These are phyloP conservation scores for Rhamnusium bicolor DNA, from an alignment of 2,888 invertebrate genomes.

Conservation along the genomic window DNA sequence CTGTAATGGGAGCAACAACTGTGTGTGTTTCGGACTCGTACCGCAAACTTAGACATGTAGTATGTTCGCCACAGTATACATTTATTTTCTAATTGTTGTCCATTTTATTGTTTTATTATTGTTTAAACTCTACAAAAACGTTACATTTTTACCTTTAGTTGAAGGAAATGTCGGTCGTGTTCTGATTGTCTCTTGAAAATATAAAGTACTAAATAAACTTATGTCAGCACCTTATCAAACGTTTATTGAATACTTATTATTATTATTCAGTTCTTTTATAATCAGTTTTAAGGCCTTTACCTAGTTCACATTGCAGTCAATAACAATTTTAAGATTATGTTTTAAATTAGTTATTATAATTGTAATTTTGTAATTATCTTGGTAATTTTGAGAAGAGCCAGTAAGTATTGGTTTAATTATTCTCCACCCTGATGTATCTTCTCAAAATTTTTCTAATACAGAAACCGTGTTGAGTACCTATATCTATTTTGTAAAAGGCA, in stretches of 20 bases:
- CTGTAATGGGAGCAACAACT: slow-evolving; percentile 75
- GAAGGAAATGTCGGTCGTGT: not conserved
- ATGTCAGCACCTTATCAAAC: not conserved
- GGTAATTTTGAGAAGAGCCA: too few species aligned
- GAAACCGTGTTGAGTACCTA: too few species aligned
- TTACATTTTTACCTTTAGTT: not conserved
- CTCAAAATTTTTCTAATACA: too few species aligned
- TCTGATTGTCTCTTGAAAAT: not conserved
- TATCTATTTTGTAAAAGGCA: too few species aligned
- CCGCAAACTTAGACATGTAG: slow-evolving; percentile 37
- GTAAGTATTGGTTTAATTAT: too few species aligned
- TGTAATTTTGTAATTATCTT: too few species aligned
- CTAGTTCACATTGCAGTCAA: too few species aligned
- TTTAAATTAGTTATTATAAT: too few species aligned
- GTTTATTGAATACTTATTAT: not conserved
- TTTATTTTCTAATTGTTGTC: slow-evolving; percentile 38
- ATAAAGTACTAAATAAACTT: not conserved
- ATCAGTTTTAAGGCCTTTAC: too few species aligned
- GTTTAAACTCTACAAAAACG: slow-evolving; percentile 15
- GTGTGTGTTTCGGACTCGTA: slow-evolving; percentile 51
- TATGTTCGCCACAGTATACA: slow-evolving; percentile 22
- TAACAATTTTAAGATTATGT: too few species aligned
- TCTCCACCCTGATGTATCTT: too few species aligned
- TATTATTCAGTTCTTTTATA: too few species aligned
- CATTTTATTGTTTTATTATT: slow-evolving; percentile 25